Evolutionary conservation across 2,113 vertebrate species (phyloP), one percentile per base, ranked within the genome.

Genomic region (Helogale parvula): DNA sequence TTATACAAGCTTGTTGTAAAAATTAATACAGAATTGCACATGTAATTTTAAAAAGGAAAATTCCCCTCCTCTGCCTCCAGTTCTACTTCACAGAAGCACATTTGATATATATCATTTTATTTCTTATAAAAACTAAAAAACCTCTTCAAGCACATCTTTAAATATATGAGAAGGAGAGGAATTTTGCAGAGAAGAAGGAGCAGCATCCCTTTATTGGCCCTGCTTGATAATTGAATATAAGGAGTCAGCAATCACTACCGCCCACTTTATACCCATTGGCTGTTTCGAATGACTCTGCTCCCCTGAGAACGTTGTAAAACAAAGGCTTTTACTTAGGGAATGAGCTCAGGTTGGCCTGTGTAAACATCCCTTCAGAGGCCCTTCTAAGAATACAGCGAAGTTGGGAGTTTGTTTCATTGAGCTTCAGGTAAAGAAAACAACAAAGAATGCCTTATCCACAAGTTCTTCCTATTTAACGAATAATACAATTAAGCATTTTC

Each of bases 21-120:
- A 82, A 72, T 45, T 69, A 95, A 66, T 60, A 41, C 29, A 91
- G n/a, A 91, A 72, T 19, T 50, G 2, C 23, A 66, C 72, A 50
- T 72, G 25, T 72, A 71, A 86, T 90, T 90, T 71, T 45, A 68
- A 95, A 92, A 95, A 86, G 21, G 60, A 92, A 65, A 92, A 79
- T 23, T 69, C 10, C 25, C 45, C 29, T 33, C 83, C 27, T 91
- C 60, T 84, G 15, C 60, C 8, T 91, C n/a, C 11, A 92, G 14
- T 89, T 45, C 66, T 88, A 47, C 45, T 95, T 92, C 54, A 29
- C 81, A 72, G 76, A 88, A 93, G 27, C 38, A 76, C 13, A 65
- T 41, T 94, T 92, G 31, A 47, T 50, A 4, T 54, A 38, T 91
- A 17, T 65, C 10, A 45, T 72, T 71, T 77, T 33, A 81, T 83